Conservation (phyloP, 2,113 vertebrate species). For the Podarcis muralis region DNA sequence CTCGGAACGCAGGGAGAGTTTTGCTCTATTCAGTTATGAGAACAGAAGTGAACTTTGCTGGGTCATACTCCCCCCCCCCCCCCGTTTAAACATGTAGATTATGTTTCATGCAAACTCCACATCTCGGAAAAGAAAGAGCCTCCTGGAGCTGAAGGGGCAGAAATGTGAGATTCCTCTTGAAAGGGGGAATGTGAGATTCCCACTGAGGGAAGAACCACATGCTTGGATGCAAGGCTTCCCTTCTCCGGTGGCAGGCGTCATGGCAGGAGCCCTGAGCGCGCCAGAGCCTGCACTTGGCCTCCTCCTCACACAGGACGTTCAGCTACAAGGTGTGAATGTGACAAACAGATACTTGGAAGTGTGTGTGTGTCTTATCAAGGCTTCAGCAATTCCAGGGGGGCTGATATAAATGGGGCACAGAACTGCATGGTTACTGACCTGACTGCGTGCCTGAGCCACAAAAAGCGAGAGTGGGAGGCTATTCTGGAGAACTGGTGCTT, state of each 20-base stretch:
- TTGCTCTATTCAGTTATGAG: neutral
- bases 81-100: neutral
- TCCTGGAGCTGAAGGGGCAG: fast-evolving
- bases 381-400: neutral
- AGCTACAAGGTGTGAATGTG: neutral
- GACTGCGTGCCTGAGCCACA: neutral
- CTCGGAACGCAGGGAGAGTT: neutral
- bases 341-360: neutral
- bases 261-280: neutral
- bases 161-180: neutral
- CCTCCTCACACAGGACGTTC: neutral
- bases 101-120: constrained; percentile 4
- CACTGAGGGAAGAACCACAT: neutral
- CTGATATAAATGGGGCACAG: neutral
- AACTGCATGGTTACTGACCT: neutral
- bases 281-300: neutral
- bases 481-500: neutral
- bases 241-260: neutral
- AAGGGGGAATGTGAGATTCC: fast-evolving
- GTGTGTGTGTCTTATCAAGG: neutral
- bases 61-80: neutral
- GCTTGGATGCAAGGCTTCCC: too few species aligned
- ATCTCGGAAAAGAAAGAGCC: constrained; percentile 12
- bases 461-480: neutral
- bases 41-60: neutral